Evolutionary conservation across 2,797 vertebrate species (phyloP).

Genomic region (Remorina albescens): DNA sequence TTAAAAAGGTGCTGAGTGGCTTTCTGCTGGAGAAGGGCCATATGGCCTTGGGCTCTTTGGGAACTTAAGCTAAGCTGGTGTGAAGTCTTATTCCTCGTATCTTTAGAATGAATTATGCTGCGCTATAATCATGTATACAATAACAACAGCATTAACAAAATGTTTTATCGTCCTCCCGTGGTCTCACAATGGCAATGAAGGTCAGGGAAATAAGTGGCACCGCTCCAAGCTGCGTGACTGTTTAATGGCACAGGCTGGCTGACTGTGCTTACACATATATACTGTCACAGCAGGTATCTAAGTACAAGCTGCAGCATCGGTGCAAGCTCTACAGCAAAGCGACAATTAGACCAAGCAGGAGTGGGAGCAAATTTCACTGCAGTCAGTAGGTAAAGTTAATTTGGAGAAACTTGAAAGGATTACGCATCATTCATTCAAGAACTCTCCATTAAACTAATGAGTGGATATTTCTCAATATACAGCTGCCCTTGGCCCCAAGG

Average conservation of each 20-base stretch:
- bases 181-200: slow-evolving; percentile 45
- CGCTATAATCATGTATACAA: slow-evolving; percentile 64
- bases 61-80: slow-evolving; percentile 73
- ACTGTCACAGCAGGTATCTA: slow-evolving; percentile 41
- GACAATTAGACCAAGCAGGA: slow-evolving; percentile 31
- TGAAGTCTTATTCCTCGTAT: slow-evolving; percentile 72
- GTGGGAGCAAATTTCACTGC: slow-evolving; percentile 27
- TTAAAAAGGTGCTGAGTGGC: slow-evolving; percentile 83
- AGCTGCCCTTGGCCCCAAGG: slow-evolving; percentile 28
- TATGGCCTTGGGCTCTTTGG: slow-evolving; percentile 75
- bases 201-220: slow-evolving; percentile 49
- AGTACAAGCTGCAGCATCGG: slow-evolving; percentile 49
- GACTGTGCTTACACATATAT: slow-evolving; percentile 43
- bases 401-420: slow-evolving; percentile 27
- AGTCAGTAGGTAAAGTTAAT: slow-evolving; percentile 38
- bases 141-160: slow-evolving; percentile 68
- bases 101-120: slow-evolving; percentile 67
- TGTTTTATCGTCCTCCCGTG: slow-evolving; percentile 48
- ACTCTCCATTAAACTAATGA: slow-evolving; percentile 49
- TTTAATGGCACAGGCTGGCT: slow-evolving; percentile 38
- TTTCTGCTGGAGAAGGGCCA: slow-evolving; percentile 78
- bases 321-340: slow-evolving; percentile 13
- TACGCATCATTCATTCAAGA: slow-evolving; percentile 20
- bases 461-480: slow-evolving; percentile 35
- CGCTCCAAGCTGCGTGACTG: slow-evolving; percentile 42